A percentile compares a stretch with the other conserved stretches of the same genome.
Evolutionary conservation across 2,113 vertebrate genomes (phyloP).

Genomic region (Gymnarchus niloticus): DNA sequence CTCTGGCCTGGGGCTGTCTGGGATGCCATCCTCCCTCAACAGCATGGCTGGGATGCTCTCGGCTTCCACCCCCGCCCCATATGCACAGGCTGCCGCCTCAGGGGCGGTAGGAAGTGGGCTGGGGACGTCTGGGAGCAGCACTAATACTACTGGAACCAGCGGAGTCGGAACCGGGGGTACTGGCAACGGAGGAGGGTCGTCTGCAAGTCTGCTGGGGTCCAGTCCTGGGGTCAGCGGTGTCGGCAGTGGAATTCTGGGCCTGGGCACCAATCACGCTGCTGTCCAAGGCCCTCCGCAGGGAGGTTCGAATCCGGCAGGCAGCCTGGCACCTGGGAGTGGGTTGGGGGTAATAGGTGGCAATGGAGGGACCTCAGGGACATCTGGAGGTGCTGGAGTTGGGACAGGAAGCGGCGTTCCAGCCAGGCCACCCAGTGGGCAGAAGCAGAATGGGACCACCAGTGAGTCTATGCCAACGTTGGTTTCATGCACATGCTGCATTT

Average conservation of each 20-base stretch:
- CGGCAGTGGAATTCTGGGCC: conserved; percentile 54
- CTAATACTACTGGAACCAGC: conserved; percentile 55
- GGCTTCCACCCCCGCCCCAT: conserved; percentile 73
- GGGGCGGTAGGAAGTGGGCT: conserved; percentile 56
- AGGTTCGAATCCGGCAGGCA: conserved; percentile 53
- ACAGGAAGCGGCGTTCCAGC: conserved; percentile 60
- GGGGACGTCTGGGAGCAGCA: conserved; percentile 56
- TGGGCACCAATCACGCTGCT: conserved; percentile 54
- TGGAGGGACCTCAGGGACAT: conserved; percentile 47
- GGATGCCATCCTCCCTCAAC: conserved; percentile 50
- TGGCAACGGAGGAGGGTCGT: conserved; percentile 53
- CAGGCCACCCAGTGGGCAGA: conserved; percentile 77
- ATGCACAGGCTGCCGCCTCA: conserved; percentile 79
- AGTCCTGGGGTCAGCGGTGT: conserved; percentile 53
- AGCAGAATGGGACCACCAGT: conserved; percentile 89
- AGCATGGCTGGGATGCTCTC: conserved; percentile 62
- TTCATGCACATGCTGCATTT: not conserved
- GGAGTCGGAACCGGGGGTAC: conserved; percentile 36
- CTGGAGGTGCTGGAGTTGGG: conserved; percentile 40
- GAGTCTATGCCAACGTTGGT: conserved; percentile 37
- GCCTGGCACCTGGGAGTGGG: conserved; percentile 42
- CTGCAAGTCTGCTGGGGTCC: conserved; percentile 54
- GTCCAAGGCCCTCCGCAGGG: conserved; percentile 55
- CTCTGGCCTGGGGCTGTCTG: conserved; percentile 51
- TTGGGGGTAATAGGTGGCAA: conserved; percentile 58